Percentiles rank a stretch among this genome's conserved stretches.
These are phyloP conservation scores for Eubasilissa regina DNA, from an alignment of 1,140 invertebrate species.

Conservation along the genomic window DNA sequence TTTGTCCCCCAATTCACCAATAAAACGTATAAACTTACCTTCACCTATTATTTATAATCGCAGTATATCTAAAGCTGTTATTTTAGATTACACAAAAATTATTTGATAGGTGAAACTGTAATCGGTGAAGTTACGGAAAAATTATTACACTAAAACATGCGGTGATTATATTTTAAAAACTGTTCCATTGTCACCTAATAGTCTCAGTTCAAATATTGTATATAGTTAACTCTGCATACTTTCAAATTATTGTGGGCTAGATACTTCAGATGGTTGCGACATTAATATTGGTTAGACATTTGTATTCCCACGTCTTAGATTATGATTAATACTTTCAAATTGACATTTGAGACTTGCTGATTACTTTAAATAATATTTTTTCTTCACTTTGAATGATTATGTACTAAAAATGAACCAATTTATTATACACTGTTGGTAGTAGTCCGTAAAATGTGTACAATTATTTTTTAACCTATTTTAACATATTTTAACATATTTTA, in stretches of 20 bases:
- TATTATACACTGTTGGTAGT: too few species aligned
- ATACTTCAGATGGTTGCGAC: slow-evolving; percentile 10
- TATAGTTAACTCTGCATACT: not conserved
- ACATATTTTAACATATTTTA: too few species aligned
- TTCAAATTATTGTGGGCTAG: not conserved
- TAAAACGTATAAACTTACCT: too few species aligned
- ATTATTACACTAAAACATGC: not conserved
- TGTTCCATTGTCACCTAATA: not conserved
- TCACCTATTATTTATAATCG: too few species aligned
- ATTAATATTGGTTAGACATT: not conserved
- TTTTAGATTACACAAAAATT: not conserved
- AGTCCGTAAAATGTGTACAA: too few species aligned
- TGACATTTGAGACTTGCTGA: too few species aligned
- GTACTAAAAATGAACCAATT: too few species aligned
- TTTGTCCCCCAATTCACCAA: too few species aligned
- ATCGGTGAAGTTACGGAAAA: not conserved
- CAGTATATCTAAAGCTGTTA: too few species aligned
- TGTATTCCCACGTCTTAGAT: not conserved
- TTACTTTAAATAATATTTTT: too few species aligned
- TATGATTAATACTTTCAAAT: not conserved
- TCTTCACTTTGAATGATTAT: too few species aligned
- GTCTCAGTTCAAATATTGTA: not conserved
- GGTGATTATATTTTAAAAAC: not conserved
- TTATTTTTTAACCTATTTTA: too few species aligned
- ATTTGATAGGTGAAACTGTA: not conserved